Evolutionary conservation across 1,140 invertebrate genomes (phyloP), one percentile per base, ranked within the genome.

Genomic region (Nymphalis io): DNA sequence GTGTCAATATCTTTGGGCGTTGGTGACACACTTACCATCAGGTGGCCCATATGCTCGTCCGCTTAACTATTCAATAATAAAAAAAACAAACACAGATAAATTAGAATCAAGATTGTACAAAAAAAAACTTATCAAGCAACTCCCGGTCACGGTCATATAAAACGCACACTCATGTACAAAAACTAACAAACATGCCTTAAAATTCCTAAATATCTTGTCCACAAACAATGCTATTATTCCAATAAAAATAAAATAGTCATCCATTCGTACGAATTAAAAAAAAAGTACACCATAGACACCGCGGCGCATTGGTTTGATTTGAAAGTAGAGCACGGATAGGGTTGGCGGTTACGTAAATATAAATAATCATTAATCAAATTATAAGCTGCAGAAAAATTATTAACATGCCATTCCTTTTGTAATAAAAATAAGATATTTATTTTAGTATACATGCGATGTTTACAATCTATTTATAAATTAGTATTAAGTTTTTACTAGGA

Each of bases 181-280:
- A 85, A 81, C 73, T 79, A 74, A 78, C 68, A 81, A 77, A 79
- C 74, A 79, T 75, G 74, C 75, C 70, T 64, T 78, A 70, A 82
- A 87, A 83, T 85, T 76, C 86, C 80, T 75, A 75, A 70, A 78
- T 64, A 64, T 55, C 81, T 75, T 86, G 87, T 89, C 84, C 83
- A 87, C 85, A 87, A 83, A 90, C 88, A 89, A 89, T 91, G 84
- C 79, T 68, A 84, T 84, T 86, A 86, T 88, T 81, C 78, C 68
- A 83, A 78, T 70, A 75, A 87, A 87, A 90, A 89, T 86, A 84
- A 87, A 87, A 79, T 82, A 83, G 53, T 76, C 72, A 60, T 74
- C 73, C 77, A 79, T 80, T 79, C 71, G 75, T 78, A 55, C 70
- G 76, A 80, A 81, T 80, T 81, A 78, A 75, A 75, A 83, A 88